These are phyloP conservation scores for Echinarachnius parma DNA, from an alignment of 53 echinoderm and acorn worm species.

Conservation along the genomic window DNA sequence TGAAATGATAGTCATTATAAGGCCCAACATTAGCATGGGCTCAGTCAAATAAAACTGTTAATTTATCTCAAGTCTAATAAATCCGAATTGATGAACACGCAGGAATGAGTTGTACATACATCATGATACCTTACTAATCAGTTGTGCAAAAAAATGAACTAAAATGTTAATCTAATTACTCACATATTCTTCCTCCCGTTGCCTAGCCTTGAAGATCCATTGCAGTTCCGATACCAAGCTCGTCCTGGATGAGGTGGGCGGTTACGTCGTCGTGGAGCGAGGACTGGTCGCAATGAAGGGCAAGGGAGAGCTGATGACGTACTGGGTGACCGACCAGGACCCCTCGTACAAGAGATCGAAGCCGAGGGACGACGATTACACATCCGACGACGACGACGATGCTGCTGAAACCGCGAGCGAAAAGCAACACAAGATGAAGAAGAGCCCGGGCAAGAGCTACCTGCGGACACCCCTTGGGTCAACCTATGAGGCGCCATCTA, in stretches of 20 bases:
- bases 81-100: too few relatives aligned
- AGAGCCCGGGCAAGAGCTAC: constrained; percentile 40
- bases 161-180: too few relatives aligned
- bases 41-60: too few relatives aligned
- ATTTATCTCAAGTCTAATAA: too few relatives aligned
- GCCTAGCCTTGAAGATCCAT: constrained; percentile 87
- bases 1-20: too few relatives aligned
- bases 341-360: constrained; percentile 47
- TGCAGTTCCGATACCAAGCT: constrained; percentile 69
- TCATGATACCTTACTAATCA: too few relatives aligned
- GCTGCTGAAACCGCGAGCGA: constrained; percentile 5
- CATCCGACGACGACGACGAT: neutral
- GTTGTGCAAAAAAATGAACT: too few relatives aligned
- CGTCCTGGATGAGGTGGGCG: constrained; percentile 61
- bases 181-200: too few relatives aligned
- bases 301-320: constrained; percentile 88
- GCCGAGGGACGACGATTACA: constrained; percentile 10
- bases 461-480: constrained; percentile 42
- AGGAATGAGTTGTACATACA: too few relatives aligned
- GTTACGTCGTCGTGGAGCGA: constrained; percentile 66
- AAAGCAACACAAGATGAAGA: constrained; percentile 33
- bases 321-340: constrained; percentile 85
- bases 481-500: constrained; percentile 37
- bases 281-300: constrained; percentile 94
- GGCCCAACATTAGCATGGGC: too few relatives aligned